Percentiles rank a stretch among this genome's conserved stretches.
Conservation (phyloP, 2,113 vertebrate species). For the Bungarus multicinctus region DNA sequence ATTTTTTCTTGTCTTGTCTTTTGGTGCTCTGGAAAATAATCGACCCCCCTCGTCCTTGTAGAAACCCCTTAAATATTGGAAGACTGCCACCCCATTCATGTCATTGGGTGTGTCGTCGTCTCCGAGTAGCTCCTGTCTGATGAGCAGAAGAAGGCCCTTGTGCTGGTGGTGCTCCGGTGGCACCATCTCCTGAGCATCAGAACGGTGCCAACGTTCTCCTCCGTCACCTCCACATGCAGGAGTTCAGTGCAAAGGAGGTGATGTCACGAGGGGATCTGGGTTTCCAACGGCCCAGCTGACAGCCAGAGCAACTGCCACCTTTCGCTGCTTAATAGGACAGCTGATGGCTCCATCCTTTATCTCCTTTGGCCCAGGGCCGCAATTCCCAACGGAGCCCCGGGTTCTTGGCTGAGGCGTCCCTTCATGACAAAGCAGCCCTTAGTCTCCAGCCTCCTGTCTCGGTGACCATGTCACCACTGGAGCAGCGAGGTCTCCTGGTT, state of each 20-base stretch:
- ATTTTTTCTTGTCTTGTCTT: not conserved
- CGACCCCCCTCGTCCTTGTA: not conserved
- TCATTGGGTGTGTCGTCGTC: not conserved
- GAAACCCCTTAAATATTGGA: not conserved
- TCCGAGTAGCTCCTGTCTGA: not conserved
- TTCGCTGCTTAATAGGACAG: slow-evolving; percentile 54
- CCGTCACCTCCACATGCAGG: fast-evolving
- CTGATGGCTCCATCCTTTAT: slow-evolving; percentile 33
- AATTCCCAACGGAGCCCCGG: slow-evolving; percentile 71
- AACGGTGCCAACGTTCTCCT: slow-evolving; percentile 48
- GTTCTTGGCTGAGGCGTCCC: slow-evolving; percentile 59
- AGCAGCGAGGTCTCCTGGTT: slow-evolving; percentile 80
- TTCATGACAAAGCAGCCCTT: slow-evolving; percentile 63
- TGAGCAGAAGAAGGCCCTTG: not conserved
- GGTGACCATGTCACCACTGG: slow-evolving; percentile 77
- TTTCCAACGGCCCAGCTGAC: slow-evolving; percentile 46
- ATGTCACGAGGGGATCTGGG: slow-evolving; percentile 4
- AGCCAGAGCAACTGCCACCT: slow-evolving; percentile 50
- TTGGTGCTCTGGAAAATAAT: not conserved
- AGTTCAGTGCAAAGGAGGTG: slow-evolving; percentile 24
- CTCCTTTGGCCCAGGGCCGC: slow-evolving; percentile 64
- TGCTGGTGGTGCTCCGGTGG: no score
- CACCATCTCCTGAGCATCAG: not conserved
- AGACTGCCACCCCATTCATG: not conserved
- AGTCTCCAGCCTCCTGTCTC: slow-evolving; percentile 70